Percentiles rank a stretch among this genome's conserved stretches.
These are phyloP conservation scores for Otolemur garnettii DNA, from an alignment of 2,113 vertebrate species.

Conservation along the genomic window DNA sequence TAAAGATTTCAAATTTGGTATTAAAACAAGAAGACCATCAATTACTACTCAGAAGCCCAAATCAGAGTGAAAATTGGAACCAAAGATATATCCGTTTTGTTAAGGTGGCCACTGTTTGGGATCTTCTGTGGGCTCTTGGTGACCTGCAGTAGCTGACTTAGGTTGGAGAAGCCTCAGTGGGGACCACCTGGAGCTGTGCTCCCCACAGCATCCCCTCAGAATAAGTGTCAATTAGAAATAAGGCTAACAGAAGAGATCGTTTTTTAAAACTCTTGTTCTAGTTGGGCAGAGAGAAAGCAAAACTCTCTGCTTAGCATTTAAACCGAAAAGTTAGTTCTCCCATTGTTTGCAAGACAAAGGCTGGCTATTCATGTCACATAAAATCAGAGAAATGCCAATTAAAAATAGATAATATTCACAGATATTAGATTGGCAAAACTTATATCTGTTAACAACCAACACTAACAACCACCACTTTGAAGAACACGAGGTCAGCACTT, in stretches of 20 bases:
- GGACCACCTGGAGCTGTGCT: not conserved
- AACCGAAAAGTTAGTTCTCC: not conserved
- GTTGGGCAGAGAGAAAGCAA: not conserved
- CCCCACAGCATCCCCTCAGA: not conserved
- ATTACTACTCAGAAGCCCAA: not conserved
- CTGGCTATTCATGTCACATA: not conserved
- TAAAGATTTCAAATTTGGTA: not conserved
- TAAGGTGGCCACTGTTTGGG: not conserved
- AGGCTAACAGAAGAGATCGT: not conserved
- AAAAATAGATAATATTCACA: not conserved
- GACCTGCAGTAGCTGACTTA: not conserved
- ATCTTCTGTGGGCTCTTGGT: not conserved
- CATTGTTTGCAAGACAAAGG: not conserved
- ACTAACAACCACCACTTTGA: not conserved
- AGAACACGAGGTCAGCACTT: not conserved
- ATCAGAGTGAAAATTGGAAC: not conserved
- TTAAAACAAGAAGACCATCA: not conserved
- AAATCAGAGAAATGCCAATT: not conserved
- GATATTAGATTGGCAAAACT: not conserved
- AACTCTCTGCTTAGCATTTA: not conserved
- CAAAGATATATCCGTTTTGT: not conserved
- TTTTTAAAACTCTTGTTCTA: not conserved
- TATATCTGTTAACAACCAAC: not conserved
- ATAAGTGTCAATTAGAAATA: conserved; percentile 27
- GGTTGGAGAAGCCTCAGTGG: not conserved